Conservation (phyloP, 2,888 invertebrate species). For the Metacarcinus magister region DNA sequence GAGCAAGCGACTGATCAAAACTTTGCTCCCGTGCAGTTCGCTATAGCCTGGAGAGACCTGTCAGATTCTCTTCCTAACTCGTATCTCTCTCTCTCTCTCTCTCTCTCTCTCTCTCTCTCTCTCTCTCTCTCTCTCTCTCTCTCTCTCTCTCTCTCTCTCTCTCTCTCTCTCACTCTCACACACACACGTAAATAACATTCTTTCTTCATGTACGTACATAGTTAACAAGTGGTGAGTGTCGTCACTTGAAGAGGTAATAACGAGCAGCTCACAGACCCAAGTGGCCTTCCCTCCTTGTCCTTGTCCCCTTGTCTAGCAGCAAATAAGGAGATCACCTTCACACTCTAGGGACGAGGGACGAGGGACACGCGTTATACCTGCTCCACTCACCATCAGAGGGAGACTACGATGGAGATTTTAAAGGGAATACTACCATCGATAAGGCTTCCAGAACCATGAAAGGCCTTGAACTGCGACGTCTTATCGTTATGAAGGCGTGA, state of each 20-base stretch:
- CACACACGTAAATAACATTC: too few relatives aligned
- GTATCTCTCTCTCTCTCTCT: slow-evolving; percentile 29
- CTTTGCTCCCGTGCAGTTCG: too few relatives aligned
- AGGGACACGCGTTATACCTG: neutral
- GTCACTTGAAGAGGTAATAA: too few relatives aligned
- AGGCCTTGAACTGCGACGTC: neutral
- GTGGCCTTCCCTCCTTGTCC: too few relatives aligned
- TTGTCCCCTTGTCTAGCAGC: too few relatives aligned
- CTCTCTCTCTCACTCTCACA: slow-evolving; percentile 38
- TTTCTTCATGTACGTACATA: too few relatives aligned
- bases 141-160: slow-evolving; percentile 55
- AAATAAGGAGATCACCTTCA: too few relatives aligned
- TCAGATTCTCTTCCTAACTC: neutral
- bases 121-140: slow-evolving; percentile 61
- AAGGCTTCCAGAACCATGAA: neutral
- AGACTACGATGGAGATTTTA: neutral
- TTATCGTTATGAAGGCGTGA: neutral
- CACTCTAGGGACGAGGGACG: too few relatives aligned
- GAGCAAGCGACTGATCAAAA: too few relatives aligned
- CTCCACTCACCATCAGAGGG: neutral
- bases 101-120: slow-evolving; percentile 59
- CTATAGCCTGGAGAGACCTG: too few relatives aligned
- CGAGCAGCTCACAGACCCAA: too few relatives aligned
- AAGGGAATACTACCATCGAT: neutral
- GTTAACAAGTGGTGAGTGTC: too few relatives aligned